A percentile compares a stretch with the other conserved stretches of the same genome.
phyloP scores from a whole-genome alignment of 2,888 invertebrate genomes.

The Diloba caeruleocephala region DNA sequence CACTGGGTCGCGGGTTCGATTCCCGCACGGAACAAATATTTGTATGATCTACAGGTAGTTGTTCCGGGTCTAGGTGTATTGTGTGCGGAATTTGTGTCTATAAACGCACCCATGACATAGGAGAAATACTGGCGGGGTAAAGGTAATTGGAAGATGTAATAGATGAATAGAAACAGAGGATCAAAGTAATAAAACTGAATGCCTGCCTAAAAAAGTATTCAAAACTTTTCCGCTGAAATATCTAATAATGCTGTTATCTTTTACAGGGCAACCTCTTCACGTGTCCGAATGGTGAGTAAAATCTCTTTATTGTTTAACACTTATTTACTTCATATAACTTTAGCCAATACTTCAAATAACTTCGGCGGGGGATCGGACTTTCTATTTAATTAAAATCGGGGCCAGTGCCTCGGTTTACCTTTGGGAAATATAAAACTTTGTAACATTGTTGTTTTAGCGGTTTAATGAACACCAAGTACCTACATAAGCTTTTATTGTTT shows the following conservation, averaged over 20 bases:
- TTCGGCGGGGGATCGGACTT: constrained; percentile 27
- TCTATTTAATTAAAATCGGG: constrained; percentile 57
- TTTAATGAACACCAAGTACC: constrained; percentile 45
- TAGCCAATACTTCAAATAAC: constrained; percentile 53
- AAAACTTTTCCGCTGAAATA: constrained; percentile 28
- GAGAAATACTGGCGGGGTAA: too few species aligned
- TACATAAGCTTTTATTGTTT: constrained; percentile 38
- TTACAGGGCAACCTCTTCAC: constrained; percentile 91
- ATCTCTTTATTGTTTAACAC: constrained; percentile 43
- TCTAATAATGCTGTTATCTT: constrained; percentile 55
- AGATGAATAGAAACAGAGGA: constrained; percentile 24
- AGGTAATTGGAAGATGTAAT: too few species aligned
- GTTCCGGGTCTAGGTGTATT: too few species aligned
- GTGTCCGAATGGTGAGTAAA: constrained; percentile 92
- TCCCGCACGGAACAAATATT: too few species aligned
- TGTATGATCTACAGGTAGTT: too few species aligned
- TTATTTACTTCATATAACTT: constrained; percentile 47
- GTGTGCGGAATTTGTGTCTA: too few species aligned
- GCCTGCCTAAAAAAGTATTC: constrained; percentile 10
- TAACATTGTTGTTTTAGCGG: constrained; percentile 48
- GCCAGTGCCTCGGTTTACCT: constrained; percentile 42
- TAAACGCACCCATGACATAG: too few species aligned
- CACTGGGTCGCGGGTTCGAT: too few species aligned
- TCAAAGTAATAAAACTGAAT: constrained; percentile 19
- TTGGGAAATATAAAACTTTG: constrained; percentile 54